Evolutionary conservation across 2,888 invertebrate species (phyloP), one percentile per base, ranked within the genome.

Genomic region (Alviniconcha strummeri): DNA sequence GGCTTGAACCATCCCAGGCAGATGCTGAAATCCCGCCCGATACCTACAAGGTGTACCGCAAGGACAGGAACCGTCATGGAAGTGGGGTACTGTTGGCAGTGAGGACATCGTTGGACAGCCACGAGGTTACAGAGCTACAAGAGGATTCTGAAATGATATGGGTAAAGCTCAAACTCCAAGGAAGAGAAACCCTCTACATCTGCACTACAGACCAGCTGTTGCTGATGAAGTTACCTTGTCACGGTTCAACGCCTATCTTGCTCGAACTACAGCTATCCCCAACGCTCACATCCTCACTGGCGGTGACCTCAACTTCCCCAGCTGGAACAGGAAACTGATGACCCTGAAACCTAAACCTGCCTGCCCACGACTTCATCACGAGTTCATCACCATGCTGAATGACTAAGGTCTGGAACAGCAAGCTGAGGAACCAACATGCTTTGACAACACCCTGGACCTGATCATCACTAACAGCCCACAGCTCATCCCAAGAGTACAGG

Each of bases 341-440:
- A 69, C 13, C 36, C 52, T 52, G 11, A 6, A 13, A 13, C 8
- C 13, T 54, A 55, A 55, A 13, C 74, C 74, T 55, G 52, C 9
- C 55, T 75, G 17, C 74, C 54, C 5, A 36, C 4, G 55, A 55
- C 74, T 75, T 36, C 74, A 75, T 75, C 74, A 75, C 52, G 5
- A 75, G 17, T 75, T 75, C 15, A 75, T 75, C 55, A 15, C 52
- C 13, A 75, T 17, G 55, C 74, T 75, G 8, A 75, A 17, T 5
- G 55, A 75, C 74, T 75, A 36, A 36, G 74, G 74, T 55, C 74
- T 75, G 15, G 74, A 54, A 75, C 55, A 75, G 55, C 74, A 15
- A 13, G 55, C 54, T 4, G 55, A 75, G 55, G 74, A 54, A 11
- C 74, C 74, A 15, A 55, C 74, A 5, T 4, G 74, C 52, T 52